A percentile compares a stretch with the other conserved stretches of the same genome.
These are phyloP conservation scores for Tetanocera ferruginea DNA, from an alignment of 2,888 invertebrate species.

Conservation along the genomic window DNA sequence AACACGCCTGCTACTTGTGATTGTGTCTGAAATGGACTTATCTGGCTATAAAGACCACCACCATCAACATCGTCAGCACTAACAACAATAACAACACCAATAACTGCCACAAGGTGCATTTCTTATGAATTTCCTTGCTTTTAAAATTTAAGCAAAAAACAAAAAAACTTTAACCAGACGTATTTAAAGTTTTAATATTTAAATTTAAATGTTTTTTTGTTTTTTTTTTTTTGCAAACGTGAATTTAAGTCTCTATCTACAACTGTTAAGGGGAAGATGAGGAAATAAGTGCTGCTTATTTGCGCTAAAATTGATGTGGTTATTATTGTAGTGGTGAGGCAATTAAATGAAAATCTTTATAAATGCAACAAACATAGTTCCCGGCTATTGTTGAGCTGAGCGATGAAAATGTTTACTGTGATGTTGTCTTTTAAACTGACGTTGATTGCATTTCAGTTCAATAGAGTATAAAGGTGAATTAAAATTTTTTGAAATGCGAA, in stretches of 20 bases:
- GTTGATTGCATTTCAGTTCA: background rate
- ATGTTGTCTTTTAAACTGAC: background rate
- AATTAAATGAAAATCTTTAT: background rate
- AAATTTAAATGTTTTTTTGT: background rate
- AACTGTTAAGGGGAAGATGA: background rate
- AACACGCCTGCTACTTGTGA: background rate
- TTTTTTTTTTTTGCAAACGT: background rate
- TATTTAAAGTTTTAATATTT: too few species aligned
- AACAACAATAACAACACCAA: slow-evolving; percentile 2
- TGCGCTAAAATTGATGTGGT: background rate
- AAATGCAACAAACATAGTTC: too few species aligned
- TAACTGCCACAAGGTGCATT: background rate
- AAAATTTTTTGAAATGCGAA: too few species aligned
- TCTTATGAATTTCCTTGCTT: background rate
- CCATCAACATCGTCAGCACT: background rate
- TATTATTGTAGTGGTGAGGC: background rate
- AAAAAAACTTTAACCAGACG: background rate
- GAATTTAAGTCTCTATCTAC: background rate
- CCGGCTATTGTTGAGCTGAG: too few species aligned
- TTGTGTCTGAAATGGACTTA: slow-evolving; percentile 11
- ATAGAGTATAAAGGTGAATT: background rate
- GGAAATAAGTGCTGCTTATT: background rate
- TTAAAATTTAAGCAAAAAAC: background rate
- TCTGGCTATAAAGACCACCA: background rate
- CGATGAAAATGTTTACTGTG: too few species aligned